Base-by-base conservation (phyloP, 2,888 invertebrate species). In the Charanyca ferruginea region DNA sequence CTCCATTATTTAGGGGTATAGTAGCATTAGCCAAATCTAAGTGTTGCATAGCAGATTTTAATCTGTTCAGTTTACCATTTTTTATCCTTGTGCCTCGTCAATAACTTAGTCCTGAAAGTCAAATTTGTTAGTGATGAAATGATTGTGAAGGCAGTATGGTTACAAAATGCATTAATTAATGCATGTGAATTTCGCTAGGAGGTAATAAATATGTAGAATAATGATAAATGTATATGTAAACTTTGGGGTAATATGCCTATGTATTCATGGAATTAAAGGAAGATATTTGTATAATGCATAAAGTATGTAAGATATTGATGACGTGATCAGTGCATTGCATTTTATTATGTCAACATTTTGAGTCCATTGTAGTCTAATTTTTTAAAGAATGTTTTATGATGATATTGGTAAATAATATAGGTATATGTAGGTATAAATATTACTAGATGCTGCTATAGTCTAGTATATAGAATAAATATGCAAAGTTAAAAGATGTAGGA, bases 51-150 rank as follows among this genome's bases (percentile, higher is more conserved):
- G 92, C 91, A 89, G 89, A 88, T 86, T 85, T 87, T 86, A 77
- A 81, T 85, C 81, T 85, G 83, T 87, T 87, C 83, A 85, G 78
- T 90, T 98, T 98, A 98, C 98, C 98, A 98, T 97, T 97, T 97
- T 90, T 97, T 97, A 96, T 97, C 97, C 96, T 96, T 97, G 96
- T 97, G 97, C 96, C 97, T 97, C 94, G 97, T 97, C 96, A 98
- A 97, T 95, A 97, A 97, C 96, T 98, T 98, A 96, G 98, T 98
- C 97, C 98, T 98, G 98, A 94, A 98, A 97, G 96, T 95, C 91
- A 95, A 96, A 95, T 93, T 88, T 92, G 94, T 94, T 94, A 94
- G 94, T 91, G 89, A 92, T 94, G 94, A 91, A 90, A 95, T 94
- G 93, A 90, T 83, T 89, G 86, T 90, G 90, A 87, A 86, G 79